Evolutionary conservation across 2,888 invertebrate genomes (phyloP).

Genomic region (Seira musarum): DNA sequence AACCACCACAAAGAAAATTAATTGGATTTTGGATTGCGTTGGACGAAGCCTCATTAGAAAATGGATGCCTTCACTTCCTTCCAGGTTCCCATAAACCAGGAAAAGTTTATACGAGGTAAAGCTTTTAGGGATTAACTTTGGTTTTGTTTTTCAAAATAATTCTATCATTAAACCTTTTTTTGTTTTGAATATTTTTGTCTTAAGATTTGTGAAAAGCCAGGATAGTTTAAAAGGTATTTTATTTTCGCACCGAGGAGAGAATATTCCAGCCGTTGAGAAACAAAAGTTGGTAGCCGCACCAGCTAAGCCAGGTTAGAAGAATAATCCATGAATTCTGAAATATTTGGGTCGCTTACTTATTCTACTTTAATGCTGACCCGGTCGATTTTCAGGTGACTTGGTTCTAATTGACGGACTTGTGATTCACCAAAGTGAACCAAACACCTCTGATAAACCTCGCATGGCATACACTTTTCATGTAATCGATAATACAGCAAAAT

Average conservation of each 20-base stretch:
- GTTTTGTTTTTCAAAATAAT: background rate
- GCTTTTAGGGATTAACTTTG: background rate
- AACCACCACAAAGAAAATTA: constrained; percentile 80
- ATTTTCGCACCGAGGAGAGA: constrained; percentile 76
- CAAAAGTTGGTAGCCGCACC: constrained; percentile 83
- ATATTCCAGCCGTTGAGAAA: constrained; percentile 78
- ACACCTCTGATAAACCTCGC: constrained; percentile 86
- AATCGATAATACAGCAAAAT: constrained; percentile 84
- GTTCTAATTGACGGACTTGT: constrained; percentile 94
- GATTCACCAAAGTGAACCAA: constrained; percentile 92
- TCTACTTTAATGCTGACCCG: background rate
- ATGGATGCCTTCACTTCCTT: constrained; percentile 95
- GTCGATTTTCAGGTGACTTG: constrained; percentile 79
- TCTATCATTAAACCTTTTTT: background rate
- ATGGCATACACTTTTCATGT: constrained; percentile 98
- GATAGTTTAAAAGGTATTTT: constrained; percentile 77
- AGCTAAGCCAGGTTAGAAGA: constrained; percentile 83
- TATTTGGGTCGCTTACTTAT: background rate
- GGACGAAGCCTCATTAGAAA: constrained; percentile 92
- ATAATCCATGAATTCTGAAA: background rate
- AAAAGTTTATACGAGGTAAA: constrained; percentile 70
- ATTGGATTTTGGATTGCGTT: constrained; percentile 97
- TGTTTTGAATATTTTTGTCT: background rate
- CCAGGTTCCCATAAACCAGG: constrained; percentile 92
- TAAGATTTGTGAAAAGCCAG: constrained; percentile 80